Base-by-base conservation (phyloP, 2,888 invertebrate species). In the Drosophila crucigera region DNA sequence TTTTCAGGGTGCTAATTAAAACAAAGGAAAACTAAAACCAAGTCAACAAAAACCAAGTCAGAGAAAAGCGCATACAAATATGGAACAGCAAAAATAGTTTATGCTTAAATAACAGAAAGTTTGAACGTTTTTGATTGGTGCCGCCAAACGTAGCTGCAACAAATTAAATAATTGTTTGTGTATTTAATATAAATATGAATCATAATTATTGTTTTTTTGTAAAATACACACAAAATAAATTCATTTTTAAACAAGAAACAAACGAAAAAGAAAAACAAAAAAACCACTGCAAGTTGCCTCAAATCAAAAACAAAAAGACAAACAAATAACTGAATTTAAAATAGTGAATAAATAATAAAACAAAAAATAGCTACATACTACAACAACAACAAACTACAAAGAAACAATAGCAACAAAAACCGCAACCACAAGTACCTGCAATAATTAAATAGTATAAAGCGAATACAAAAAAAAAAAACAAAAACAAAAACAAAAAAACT, bases 361-460 rank as follows among this genome's bases (percentile, higher is more conserved):
- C 37, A 58, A 64, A 68, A 75, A 87, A 84, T 67, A 79, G 59
- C 78, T 70, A 69, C 76, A 73, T 49, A 69, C 76, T 63, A 78
- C 78, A 58, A 65, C 75, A 68, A 54, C 77, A 68, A 54, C 77
- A 63, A 82, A 89, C 90, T 90, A 87, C 86, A 87, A 80, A 84
- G 86, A 84, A 87, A 87, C 83, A 88, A 88, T 88, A 87, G 84
- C 86, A 90, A 90, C 83, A 81, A 84, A 91, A 90, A 92, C 91
- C 92, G 92, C 88, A 92, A 93, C 92, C 93, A 91, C 91, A 92
- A 92, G 93, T 93, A 93, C 93, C 93, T 93, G 93, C 92, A 92
- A 90, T 85, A 83, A 88, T 73, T 88, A 83, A 84, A 89, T 88
- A 84, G 82, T 84, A 86, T 90, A 82, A 77, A 77, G 71, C 64